These are phyloP conservation scores for Pseudococcus longispinus DNA, from an alignment of 2,888 invertebrate species.

Conservation along the genomic window DNA sequence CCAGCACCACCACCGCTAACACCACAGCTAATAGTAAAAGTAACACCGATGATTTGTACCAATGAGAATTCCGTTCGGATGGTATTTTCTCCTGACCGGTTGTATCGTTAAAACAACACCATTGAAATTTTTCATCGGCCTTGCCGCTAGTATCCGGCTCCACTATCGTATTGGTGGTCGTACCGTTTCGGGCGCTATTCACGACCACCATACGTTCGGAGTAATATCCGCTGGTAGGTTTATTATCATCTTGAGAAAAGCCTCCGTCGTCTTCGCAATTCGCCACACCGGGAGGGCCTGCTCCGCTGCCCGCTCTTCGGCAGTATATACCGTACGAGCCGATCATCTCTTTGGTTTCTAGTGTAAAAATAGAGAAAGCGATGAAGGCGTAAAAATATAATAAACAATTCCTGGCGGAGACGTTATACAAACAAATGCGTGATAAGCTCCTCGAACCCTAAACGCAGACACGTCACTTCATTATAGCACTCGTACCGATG, in stretches of 20 bases:
- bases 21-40: conserved; percentile 44
- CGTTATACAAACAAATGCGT: background rate
- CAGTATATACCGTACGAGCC: conserved; percentile 53
- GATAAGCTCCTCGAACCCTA: background rate
- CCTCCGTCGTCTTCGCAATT: conserved; percentile 50
- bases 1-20: conserved; percentile 49
- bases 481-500: background rate
- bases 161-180: conserved; percentile 51
- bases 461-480: background rate
- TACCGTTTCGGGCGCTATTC: conserved; percentile 50
- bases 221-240: conserved; percentile 6
- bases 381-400: conserved; percentile 9
- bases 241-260: conserved; percentile 24
- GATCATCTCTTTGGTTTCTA: conserved; percentile 55
- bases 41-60: conserved; percentile 49
- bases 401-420: background rate
- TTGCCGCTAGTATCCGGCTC: conserved; percentile 28
- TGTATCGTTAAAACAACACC: conserved; percentile 40
- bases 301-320: background rate
- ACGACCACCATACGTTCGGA: conserved; percentile 39
- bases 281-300: background rate
- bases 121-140: conserved; percentile 42
- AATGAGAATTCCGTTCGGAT: conserved; percentile 52
- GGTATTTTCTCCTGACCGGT: background rate
- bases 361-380: background rate